Conservation (phyloP, 2,113 vertebrate genomes). For the Otus sunia region DNA sequence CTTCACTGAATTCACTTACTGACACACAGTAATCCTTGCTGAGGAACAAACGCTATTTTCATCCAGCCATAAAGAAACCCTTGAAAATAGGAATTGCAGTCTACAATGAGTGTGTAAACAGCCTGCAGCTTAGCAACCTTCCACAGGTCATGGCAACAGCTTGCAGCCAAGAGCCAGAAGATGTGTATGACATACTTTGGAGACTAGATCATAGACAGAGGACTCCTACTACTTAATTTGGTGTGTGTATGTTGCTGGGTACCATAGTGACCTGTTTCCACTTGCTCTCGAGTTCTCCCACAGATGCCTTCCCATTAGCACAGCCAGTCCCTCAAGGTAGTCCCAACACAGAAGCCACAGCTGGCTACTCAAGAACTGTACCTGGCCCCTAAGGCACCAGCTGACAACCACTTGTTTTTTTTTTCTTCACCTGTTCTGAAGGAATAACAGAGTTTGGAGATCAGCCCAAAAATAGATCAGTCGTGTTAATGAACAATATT, state of each 20-base stretch:
- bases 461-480: not conserved
- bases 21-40: not conserved
- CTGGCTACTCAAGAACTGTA: not conserved
- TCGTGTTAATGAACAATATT: not conserved
- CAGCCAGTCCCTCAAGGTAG: not conserved
- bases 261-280: constrained; percentile 44
- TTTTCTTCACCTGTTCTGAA: not conserved
- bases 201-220: constrained; percentile 36
- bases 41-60: not conserved
- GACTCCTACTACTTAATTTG: constrained; percentile 56
- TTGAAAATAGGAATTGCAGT: not conserved
- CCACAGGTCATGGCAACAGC: constrained; percentile 4
- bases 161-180: constrained; percentile 8
- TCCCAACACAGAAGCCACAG: not conserved
- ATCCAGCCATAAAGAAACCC: not conserved
- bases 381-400: not conserved
- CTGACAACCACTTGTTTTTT: not conserved
- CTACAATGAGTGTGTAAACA: not conserved
- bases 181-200: constrained; percentile 39
- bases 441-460: not conserved
- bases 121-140: constrained; percentile 35
- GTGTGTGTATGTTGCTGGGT: constrained; percentile 44
- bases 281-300: not conserved
- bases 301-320: not conserved
- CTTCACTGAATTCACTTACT: not conserved